These are phyloP conservation scores for Trachelus stipa DNA, from an alignment of 2,888 invertebrate genomes.

Conservation along the genomic window DNA sequence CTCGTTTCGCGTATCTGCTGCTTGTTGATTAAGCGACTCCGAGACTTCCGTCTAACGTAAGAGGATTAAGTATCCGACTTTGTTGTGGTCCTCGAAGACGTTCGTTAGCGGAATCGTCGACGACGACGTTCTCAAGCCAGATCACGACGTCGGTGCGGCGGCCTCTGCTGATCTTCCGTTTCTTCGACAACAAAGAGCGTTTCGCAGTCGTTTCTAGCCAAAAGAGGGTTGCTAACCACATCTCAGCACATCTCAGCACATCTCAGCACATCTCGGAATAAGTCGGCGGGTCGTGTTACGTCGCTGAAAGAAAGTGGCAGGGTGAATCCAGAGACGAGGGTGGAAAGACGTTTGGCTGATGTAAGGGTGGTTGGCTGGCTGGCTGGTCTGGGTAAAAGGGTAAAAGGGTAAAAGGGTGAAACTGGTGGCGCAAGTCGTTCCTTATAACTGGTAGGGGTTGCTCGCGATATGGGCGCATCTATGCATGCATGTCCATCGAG, in stretches of 20 bases:
- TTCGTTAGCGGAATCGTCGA: conserved; percentile 54
- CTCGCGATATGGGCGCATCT: neutral
- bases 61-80: conserved; percentile 52
- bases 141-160: neutral
- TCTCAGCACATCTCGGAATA: neutral
- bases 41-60: conserved; percentile 30
- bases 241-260: neutral
- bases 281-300: neutral
- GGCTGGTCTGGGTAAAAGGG: no score
- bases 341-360: neutral
- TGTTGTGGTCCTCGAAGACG: conserved; percentile 58
- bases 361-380: neutral
- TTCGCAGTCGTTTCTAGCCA: neutral
- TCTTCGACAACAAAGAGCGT: conserved; percentile 7
- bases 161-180: neutral
- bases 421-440: neutral
- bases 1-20: neutral
- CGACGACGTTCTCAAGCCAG: neutral
- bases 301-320: neutral
- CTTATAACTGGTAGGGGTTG: neutral
- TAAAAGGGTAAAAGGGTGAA: neutral
- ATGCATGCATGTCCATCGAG: neutral
- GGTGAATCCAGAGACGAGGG: neutral
- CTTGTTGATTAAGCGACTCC: neutral
- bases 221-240: neutral